These are phyloP conservation scores for Furcifer pardalis DNA, from an alignment of 2,797 vertebrate genomes.

Conservation along the genomic window DNA sequence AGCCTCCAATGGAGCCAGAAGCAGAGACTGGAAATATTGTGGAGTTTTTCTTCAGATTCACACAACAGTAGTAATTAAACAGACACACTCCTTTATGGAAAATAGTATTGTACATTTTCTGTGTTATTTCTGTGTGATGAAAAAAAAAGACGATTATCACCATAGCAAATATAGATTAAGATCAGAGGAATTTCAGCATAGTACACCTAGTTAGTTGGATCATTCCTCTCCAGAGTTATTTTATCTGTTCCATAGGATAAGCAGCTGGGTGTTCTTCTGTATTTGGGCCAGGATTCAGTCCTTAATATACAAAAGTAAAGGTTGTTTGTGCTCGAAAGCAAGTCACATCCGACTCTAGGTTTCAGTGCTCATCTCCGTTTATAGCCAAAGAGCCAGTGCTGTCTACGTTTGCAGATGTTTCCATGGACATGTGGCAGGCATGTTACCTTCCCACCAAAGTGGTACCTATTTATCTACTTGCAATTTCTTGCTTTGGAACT, in stretches of 20 bases:
- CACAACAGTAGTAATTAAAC: conserved; percentile 24
- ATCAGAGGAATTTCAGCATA: conserved; percentile 55
- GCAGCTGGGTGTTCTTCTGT: conserved; percentile 39
- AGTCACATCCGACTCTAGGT: too few species aligned
- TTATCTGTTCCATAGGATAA: conserved; percentile 61
- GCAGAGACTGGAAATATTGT: neutral
- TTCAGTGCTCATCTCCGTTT: too few species aligned
- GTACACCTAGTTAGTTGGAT: conserved; percentile 52
- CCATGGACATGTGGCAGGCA: too few species aligned
- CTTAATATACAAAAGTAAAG: conserved; percentile 7
- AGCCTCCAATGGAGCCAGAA: conserved; percentile 31
- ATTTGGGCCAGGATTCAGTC: conserved; percentile 40
- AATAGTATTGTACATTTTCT: conserved; percentile 54
- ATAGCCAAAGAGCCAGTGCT: too few species aligned
- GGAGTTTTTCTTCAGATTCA: conserved; percentile 63
- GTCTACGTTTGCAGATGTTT: too few species aligned
- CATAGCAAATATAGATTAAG: conserved; percentile 50
- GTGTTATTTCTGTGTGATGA: conserved; percentile 53
- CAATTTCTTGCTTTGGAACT: too few species aligned
- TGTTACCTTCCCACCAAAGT: too few species aligned
- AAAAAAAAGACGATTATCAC: conserved; percentile 56
- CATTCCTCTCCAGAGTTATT: conserved; percentile 53
- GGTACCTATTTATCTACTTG: too few species aligned
- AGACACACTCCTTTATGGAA: conserved; percentile 3
- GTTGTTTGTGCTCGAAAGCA: too few species aligned